Evolutionary conservation across 2,888 invertebrate genomes (phyloP).

Genomic region (Melinaea menophilus): DNA sequence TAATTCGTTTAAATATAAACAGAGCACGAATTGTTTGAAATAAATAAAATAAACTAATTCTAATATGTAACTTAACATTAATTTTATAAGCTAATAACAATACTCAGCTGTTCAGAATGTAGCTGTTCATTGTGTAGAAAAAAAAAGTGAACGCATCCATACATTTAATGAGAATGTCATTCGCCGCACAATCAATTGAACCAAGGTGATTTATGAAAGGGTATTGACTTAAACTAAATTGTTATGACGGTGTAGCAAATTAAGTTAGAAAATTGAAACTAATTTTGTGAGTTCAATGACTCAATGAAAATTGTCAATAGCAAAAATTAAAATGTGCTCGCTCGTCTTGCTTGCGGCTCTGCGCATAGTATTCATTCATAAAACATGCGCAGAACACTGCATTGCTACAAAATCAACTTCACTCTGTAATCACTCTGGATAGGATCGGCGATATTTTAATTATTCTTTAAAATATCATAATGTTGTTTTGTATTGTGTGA

Average conservation of each 20-base stretch:
- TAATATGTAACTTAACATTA: too few species aligned
- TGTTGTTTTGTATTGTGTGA: constrained; percentile 33
- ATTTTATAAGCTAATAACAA: too few species aligned
- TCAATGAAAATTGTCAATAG: constrained; percentile 61
- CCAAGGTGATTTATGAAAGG: constrained; percentile 21
- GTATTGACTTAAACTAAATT: constrained; percentile 28
- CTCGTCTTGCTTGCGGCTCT: constrained; percentile 47
- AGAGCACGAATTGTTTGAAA: too few species aligned
- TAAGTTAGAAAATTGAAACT: constrained; percentile 20
- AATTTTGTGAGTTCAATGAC: constrained; percentile 57
- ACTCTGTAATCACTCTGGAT: constrained; percentile 49
- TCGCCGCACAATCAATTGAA: constrained; percentile 24
- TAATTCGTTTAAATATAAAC: too few species aligned
- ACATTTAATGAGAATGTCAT: constrained; percentile 27
- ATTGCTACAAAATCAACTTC: constrained; percentile 73
- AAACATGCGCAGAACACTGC: constrained; percentile 74
- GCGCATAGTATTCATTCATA: constrained; percentile 60
- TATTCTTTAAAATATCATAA: constrained; percentile 49
- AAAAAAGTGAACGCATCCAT: constrained; percentile 31
- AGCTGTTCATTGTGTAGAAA: neutral
- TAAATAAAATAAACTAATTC: too few species aligned
- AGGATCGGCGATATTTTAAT: constrained; percentile 52
- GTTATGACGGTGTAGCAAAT: constrained; percentile 15
- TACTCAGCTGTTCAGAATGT: too few species aligned
- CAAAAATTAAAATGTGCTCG: constrained; percentile 54